A percentile compares a stretch with the other conserved stretches of the same genome.
These are phyloP conservation scores for Sisor rabdophorus DNA, from an alignment of 2,113 vertebrate genomes.

Conservation along the genomic window DNA sequence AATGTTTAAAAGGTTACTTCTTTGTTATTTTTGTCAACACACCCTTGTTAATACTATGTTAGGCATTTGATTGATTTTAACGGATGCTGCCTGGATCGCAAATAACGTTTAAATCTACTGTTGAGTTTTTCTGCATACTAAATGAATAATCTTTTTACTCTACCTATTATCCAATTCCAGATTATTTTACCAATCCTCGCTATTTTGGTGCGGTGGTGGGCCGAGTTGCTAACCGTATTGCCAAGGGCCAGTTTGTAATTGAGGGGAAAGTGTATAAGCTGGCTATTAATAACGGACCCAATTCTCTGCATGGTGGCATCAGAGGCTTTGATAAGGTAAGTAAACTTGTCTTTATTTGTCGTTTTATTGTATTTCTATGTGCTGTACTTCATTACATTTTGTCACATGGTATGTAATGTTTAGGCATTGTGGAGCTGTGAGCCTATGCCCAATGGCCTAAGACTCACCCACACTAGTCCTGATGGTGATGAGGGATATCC, in stretches of 20 bases:
- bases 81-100: neutral
- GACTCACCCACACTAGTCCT: slow-evolving; percentile 78
- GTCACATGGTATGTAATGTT: slow-evolving; percentile 27
- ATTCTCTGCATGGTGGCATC: slow-evolving; percentile 86
- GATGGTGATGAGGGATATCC: slow-evolving; percentile 91
- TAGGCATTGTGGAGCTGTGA: slow-evolving; percentile 83
- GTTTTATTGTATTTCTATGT: no score
- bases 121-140: neutral
- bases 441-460: slow-evolving; percentile 71
- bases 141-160: neutral
- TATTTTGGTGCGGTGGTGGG: slow-evolving; percentile 85
- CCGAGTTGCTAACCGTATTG: slow-evolving; percentile 89
- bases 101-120: neutral
- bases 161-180: slow-evolving; percentile 57
- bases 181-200: slow-evolving; percentile 78
- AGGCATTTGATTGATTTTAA: neutral
- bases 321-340: slow-evolving; percentile 88
- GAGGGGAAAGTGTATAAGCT: slow-evolving; percentile 77
- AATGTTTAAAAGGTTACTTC: neutral
- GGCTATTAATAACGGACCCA: slow-evolving; percentile 82
- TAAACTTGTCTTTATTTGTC: neutral
- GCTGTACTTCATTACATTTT: neutral
- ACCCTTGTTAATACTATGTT: neutral
- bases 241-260: slow-evolving; percentile 73
- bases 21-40: neutral